Percentiles rank a stretch among this genome's conserved stretches.
Evolutionary conservation across 2,797 vertebrate genomes (phyloP).

Genomic region (Brachymystax lenok): DNA sequence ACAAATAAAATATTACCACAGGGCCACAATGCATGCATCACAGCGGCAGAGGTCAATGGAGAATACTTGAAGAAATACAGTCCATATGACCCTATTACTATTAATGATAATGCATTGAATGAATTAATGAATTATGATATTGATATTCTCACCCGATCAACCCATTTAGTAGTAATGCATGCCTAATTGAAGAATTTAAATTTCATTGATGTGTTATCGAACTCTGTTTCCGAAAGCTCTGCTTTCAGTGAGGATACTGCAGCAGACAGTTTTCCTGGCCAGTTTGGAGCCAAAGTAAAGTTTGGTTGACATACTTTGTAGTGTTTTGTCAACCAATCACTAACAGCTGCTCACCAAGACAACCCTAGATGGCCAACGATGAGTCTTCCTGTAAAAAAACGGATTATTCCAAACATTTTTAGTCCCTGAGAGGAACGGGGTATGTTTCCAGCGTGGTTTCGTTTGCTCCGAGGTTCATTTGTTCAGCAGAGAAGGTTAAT

Average conservation of each 20-base stretch:
- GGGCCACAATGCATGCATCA: background rate
- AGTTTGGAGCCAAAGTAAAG: constrained; percentile 10
- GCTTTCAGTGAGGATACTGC: background rate
- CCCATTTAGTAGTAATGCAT: background rate
- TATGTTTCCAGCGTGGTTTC: constrained; percentile 40
- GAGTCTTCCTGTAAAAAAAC: constrained; percentile 40
- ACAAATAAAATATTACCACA: background rate
- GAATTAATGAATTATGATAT: background rate
- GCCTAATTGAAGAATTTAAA: background rate
- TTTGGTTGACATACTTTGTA: constrained; percentile 2
- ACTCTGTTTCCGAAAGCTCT: background rate
- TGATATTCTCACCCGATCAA: background rate
- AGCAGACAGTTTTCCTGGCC: background rate
- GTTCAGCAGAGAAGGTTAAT: constrained; percentile 64
- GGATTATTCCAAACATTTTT: constrained; percentile 35
- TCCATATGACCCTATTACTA: background rate
- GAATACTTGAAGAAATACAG: background rate
- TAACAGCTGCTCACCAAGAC: constrained; percentile 23
- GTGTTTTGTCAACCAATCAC: constrained; percentile 15
- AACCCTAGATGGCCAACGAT: constrained; percentile 14
- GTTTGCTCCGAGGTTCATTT: constrained; percentile 52
- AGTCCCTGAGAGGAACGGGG: constrained; percentile 42
- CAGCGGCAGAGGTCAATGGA: background rate
- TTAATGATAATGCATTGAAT: background rate
- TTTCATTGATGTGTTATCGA: background rate